Percentiles rank a stretch among this genome's conserved stretches.
Evolutionary conservation across 2,113 vertebrate species (phyloP).

Genomic region (Psettodes erumei): DNA sequence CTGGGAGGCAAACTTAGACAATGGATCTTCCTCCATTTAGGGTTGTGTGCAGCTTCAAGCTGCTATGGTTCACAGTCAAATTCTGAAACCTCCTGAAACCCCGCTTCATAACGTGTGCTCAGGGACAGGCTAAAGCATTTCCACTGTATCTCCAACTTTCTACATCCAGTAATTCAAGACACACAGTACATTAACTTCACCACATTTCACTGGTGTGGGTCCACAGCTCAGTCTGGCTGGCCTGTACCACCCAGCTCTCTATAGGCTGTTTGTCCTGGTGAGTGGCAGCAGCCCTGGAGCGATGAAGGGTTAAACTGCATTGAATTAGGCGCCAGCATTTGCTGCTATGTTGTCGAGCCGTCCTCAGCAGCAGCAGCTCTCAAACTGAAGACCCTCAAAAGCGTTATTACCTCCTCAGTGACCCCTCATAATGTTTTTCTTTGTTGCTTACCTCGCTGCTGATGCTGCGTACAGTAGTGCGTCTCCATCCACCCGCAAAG

Average conservation of each 20-base stretch:
- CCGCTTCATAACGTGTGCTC: neutral
- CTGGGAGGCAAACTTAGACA: neutral
- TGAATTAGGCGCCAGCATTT: neutral
- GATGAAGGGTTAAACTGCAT: neutral
- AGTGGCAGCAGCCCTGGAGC: neutral
- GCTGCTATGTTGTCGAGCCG: neutral
- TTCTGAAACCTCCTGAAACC: neutral
- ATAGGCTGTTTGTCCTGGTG: neutral
- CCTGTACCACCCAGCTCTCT: neutral
- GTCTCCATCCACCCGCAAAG: slow-evolving; percentile 28
- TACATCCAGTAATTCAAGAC: neutral
- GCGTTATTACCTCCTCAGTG: neutral
- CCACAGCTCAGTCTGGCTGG: neutral
- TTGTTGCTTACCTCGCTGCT: slow-evolving; percentile 19
- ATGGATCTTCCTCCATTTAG: neutral
- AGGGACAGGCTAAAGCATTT: neutral
- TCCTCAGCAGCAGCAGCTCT: neutral
- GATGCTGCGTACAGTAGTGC: slow-evolving; percentile 9
- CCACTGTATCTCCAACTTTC: neutral
- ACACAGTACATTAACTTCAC: neutral
- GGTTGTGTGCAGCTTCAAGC: neutral
- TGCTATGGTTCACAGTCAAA: neutral
- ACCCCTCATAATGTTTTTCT: neutral
- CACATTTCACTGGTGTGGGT: neutral
- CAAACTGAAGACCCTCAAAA: neutral